Evolutionary conservation across 2,797 vertebrate species (phyloP).

Genomic region (Astyanax mexicanus): DNA sequence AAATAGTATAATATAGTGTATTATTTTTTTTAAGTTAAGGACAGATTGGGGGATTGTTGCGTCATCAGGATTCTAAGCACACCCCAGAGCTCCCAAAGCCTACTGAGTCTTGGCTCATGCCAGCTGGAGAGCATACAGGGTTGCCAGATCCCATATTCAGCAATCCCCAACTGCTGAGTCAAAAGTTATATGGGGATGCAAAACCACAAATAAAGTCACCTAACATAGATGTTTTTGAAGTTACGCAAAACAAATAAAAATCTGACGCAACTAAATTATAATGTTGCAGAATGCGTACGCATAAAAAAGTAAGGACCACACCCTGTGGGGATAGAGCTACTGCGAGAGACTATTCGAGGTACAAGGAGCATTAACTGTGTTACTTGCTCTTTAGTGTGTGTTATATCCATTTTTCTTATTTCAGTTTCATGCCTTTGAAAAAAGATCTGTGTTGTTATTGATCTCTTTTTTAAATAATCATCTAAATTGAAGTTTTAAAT

Average conservation of each 20-base stretch:
- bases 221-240: background rate
- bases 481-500: background rate
- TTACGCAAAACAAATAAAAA: conserved; percentile 27
- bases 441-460: background rate
- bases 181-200: conserved; percentile 27
- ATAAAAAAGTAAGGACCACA: conserved; percentile 9
- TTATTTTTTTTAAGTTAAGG: conserved; percentile 18
- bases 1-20: conserved; percentile 15
- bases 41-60: conserved; percentile 43
- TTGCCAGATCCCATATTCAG: conserved; percentile 50
- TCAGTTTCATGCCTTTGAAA: background rate
- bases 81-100: conserved; percentile 68
- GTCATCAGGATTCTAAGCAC: conserved; percentile 78
- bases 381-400: too few species aligned
- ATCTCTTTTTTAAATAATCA: background rate
- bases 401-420: background rate
- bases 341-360: background rate
- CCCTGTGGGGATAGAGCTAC: background rate
- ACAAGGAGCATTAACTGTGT: background rate
- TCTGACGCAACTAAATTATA: conserved; percentile 23
- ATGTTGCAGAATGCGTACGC: background rate
- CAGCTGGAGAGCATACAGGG: conserved; percentile 64
- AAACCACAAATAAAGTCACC: conserved; percentile 30
- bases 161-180: conserved; percentile 14
- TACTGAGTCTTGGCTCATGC: conserved; percentile 69